Evolutionary conservation across 2,113 vertebrate genomes (phyloP), one percentile per base, ranked within the genome.

Genomic region (Pica pica): DNA sequence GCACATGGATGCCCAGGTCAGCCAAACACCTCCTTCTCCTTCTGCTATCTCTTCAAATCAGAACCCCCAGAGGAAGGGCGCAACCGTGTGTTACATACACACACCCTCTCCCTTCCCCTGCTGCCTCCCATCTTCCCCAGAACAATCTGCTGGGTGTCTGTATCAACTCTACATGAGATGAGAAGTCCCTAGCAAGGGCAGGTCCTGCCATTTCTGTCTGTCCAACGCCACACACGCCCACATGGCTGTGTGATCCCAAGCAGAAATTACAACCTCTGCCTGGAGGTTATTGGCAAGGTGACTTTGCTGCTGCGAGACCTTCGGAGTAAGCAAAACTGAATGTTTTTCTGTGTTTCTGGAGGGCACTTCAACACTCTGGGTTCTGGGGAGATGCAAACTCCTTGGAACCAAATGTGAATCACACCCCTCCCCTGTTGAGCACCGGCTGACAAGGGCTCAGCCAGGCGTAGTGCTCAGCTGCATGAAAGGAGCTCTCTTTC

Each of bases 401-500:
- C 69, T 69, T 55, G 0, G 4, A 85, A 70, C 9, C 3, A 2
- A 74, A 63, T 17, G 52, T 9, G 24, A 65, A 74, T 55, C 5
- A 10, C 11, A 55, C 11, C 52, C 33, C 35, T 71, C 39, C 87
- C 65, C 81, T 71, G 69, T 33, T 0, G 11, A 87, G 81, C 77
- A 16, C 7, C 0, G 21, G 73, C 90, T 71, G 77, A 63, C 64
- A 16, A 57, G 95, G 93, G 93, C 93, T 96, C 83, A 86, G 93
- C 92, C 88, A 59, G 50, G 78, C 27, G 1, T 11, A n/a, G 7
- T 7, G 39, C 67, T 75, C 6, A 7, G 80, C 47, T 20, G 92
- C 60, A 55, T 73, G 90, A 90, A 93, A 93, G 89, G 91, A 83
- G 76, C 87, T 89, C 83, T 86, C 71, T 74, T 59, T 67, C 93